Evolutionary conservation across 2,888 invertebrate genomes (phyloP), one percentile per base, ranked within the genome.

Genomic region (Diarsia mendica): DNA sequence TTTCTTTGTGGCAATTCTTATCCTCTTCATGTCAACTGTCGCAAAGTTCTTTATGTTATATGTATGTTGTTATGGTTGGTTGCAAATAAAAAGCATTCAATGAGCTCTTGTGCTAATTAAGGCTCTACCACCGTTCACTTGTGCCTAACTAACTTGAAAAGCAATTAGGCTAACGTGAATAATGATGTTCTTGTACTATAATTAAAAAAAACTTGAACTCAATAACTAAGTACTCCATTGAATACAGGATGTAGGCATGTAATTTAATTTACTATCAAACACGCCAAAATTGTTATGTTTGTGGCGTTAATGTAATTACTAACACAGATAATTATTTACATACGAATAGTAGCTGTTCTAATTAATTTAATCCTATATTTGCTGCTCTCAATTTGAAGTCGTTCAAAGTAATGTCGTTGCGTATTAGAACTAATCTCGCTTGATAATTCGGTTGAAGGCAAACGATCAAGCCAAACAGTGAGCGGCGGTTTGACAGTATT

Each of bases 401-500:
- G 68, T 74, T 84, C 65, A 61, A 73, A 71, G 58, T 72, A 73
- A 78, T 79, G 69, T 84, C 58, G 70, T 60, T 61, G 64, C 58
- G 64, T 67, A 81, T 86, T 75, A 76, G 61, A 67, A 70, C 69
- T 67, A 79, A 87, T 83, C 75, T 72, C 69, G 53, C 66, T 63
- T 75, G 68, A 69, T 76, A 77, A 75, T 75, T 84, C 20, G 39
- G 69, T 79, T 85, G 71, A 75, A 75, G 67, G 64, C 61, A 60
- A 77, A 85, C 64, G 75, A 81, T 81, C 67, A 60, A 63, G 63
- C 75, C 53, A 60, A 67, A 76, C 55, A 64, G 61, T 58, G 46
- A 58, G 68, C 46, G 60, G 71, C 80, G 77, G 74, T 85, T 76
- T 77, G 83, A 84, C 84, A 80, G 80, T 82, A 83, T 86, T 85